Base-by-base conservation (phyloP, 2,797 vertebrate genomes). In the Passerculus sandwichensis region DNA sequence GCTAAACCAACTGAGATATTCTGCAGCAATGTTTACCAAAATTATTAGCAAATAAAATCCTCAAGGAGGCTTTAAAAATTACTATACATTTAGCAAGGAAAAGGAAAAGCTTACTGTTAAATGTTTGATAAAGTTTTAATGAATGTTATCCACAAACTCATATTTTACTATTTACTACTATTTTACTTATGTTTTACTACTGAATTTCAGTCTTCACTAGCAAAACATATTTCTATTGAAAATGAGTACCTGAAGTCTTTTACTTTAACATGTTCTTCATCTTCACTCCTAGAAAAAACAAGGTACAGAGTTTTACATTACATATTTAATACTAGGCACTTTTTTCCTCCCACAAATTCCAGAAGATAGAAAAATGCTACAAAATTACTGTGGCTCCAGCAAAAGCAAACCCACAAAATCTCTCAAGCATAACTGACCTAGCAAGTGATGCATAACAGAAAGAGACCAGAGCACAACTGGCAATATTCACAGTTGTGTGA, bases 181-280 rank as follows among this genome's bases (percentile, higher is more conserved):
- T 47, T 47, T 47, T 47, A 53, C 15, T 77, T 13, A 1, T 30
- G 3, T 23, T 70, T 74, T 38, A 48, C 34, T 88, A 14, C 30
- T 61, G 5, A 85, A 72, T 69, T 45, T 32, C 27, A 38, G 10
- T 26, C 59, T 69, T 77, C 56, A 77, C 23, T 11, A 87, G 29
- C 16, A 94, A 87, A 82, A 44, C 2, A 0, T 47, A 67, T 21
- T 91, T 71, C 27, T 77, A 14, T n/a, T 88, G 32, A 45, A 76
- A 87, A 62, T 77, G 57, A 79, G 36, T 98, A 99, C 98, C 98
- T 98, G 97, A 98, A 98, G 96, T 98, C 98, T 96, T 99, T 99
- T 23, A 98, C 98, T 98, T 99, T 99, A 75, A 98, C 96, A 73
- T 98, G 98, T 91, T 99, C 98, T 32, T 98, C 98, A 87, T 97